These are phyloP conservation scores for Ginglymostoma cirratum DNA, from an alignment of 2,113 vertebrate genomes.

Conservation along the genomic window DNA sequence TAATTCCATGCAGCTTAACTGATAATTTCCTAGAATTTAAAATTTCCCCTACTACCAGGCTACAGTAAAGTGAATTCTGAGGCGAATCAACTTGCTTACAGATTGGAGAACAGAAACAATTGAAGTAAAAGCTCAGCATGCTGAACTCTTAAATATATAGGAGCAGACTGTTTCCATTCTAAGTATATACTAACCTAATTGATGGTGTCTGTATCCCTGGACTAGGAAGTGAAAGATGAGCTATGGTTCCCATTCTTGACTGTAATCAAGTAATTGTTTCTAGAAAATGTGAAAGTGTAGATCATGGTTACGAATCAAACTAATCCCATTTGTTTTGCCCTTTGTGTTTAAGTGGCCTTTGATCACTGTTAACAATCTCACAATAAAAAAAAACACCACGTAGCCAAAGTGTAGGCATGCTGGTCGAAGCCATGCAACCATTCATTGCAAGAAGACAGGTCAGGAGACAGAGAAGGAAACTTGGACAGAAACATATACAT, in stretches of 20 bases:
- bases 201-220: not conserved
- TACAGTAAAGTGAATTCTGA: not conserved
- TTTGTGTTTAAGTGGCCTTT: not conserved
- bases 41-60: not conserved
- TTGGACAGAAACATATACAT: not conserved
- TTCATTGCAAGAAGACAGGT: not conserved
- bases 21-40: not conserved
- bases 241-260: not conserved
- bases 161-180: not conserved
- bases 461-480: not conserved
- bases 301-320: not conserved
- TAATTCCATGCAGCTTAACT: not conserved
- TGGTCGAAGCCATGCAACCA: not conserved
- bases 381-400: not conserved
- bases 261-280: not conserved
- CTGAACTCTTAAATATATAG: not conserved
- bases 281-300: not conserved
- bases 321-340: not conserved
- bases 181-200: not conserved
- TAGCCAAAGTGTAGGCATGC: not conserved
- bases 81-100: not conserved
- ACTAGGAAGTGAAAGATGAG: not conserved
- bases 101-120: not conserved
- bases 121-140: not conserved
- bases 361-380: not conserved